Evolutionary conservation across 2,888 invertebrate species (phyloP).

Genomic region (Nemapogon koenigi): DNA sequence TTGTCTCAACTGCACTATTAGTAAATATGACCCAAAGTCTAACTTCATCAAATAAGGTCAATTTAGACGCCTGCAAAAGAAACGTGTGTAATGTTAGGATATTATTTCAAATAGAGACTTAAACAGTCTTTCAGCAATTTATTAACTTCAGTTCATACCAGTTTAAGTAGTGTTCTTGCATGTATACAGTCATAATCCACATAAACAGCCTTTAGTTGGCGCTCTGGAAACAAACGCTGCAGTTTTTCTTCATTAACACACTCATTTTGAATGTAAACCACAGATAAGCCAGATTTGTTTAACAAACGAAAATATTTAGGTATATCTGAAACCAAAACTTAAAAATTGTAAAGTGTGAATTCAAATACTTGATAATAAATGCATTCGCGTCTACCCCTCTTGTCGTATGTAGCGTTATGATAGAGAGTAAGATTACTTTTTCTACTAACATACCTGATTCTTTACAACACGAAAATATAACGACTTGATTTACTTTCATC

Average conservation of each 20-base stretch:
- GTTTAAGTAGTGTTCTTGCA: neutral
- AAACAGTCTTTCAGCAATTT: neutral
- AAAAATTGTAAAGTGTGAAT: neutral
- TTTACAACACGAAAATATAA: slow-evolving; percentile 4
- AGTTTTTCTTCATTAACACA: neutral
- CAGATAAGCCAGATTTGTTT: neutral
- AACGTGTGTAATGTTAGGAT: neutral
- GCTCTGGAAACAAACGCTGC: neutral
- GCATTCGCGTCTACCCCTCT: neutral
- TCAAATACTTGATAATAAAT: neutral
- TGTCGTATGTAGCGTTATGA: neutral
- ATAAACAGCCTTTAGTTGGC: slow-evolving; percentile 1
- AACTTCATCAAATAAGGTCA: slow-evolving; percentile 1
- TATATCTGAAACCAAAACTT: slow-evolving; percentile 1
- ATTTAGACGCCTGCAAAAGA: slow-evolving; percentile 1
- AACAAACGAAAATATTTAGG: neutral
- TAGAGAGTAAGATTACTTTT: neutral
- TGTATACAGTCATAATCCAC: slow-evolving; percentile 1
- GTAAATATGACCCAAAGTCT: slow-evolving; percentile 1
- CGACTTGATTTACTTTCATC: slow-evolving; percentile 5
- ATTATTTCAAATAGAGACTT: neutral
- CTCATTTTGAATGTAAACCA: neutral
- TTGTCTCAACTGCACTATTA: neutral
- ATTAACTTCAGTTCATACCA: slow-evolving; percentile 1
- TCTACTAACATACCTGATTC: neutral